phyloP scores from a whole-genome alignment of 2,113 vertebrate species.

The Shinisaurus crocodilurus region DNA sequence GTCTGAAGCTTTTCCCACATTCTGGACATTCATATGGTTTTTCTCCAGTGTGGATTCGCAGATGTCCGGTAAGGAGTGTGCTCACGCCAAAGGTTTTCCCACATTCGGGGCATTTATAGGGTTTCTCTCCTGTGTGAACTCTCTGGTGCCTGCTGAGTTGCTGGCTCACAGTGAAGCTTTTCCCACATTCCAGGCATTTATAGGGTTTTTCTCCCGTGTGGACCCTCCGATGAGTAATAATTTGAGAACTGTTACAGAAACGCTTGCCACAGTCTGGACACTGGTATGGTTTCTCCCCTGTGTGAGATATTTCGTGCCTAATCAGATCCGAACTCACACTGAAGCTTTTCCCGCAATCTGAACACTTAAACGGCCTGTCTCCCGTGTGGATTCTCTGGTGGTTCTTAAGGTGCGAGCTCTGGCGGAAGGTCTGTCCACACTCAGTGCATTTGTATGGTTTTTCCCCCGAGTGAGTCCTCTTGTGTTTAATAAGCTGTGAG shows the following conservation, averaged over 20 bases:
- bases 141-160: slow-evolving; percentile 16
- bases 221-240: not conserved
- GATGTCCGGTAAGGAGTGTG: slow-evolving; percentile 33
- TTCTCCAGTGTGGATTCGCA: slow-evolving; percentile 27
- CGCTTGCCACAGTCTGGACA: not conserved
- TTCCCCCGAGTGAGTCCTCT: slow-evolving; percentile 33
- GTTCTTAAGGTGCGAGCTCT: slow-evolving; percentile 7
- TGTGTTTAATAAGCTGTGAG: slow-evolving; percentile 28
- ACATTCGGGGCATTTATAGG: slow-evolving; percentile 23
- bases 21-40: slow-evolving; percentile 19
- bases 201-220: slow-evolving; percentile 19
- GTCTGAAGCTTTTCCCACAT: slow-evolving; percentile 10
- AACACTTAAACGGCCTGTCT: slow-evolving; percentile 22
- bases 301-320: slow-evolving; percentile 12
- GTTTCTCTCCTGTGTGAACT: not conserved
- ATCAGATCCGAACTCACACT: not conserved
- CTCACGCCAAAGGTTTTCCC: slow-evolving; percentile 28
- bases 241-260: not conserved
- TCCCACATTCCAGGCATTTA: slow-evolving; percentile 20
- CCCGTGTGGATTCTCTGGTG: slow-evolving; percentile 26
- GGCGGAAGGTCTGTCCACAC: slow-evolving; percentile 26
- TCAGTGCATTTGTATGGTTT: slow-evolving; percentile 8
- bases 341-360: slow-evolving; percentile 3
- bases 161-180: slow-evolving; percentile 1
- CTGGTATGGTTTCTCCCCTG: slow-evolving; percentile 9